These are phyloP conservation scores for Dryobota labecula DNA, from an alignment of 2,888 invertebrate genomes.

Conservation along the genomic window DNA sequence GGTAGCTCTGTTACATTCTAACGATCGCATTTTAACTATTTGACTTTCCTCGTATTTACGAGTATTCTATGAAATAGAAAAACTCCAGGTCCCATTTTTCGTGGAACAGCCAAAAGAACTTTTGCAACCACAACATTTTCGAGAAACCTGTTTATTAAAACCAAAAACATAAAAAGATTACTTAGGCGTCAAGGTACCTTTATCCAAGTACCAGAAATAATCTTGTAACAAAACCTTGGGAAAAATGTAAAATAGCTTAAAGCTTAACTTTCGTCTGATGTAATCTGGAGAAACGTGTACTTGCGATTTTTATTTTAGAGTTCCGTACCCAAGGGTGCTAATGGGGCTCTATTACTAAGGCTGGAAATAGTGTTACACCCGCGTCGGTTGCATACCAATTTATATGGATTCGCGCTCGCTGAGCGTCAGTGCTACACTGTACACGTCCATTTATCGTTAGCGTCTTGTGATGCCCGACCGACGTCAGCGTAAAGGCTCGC, in stretches of 20 bases:
- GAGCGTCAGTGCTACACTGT: no score
- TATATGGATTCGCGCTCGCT: no score
- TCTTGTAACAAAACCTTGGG: slow-evolving; percentile 61
- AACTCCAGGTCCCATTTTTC: slow-evolving; percentile 7
- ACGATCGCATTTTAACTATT: background rate
- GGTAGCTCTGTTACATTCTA: no score
- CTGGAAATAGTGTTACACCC: no score
- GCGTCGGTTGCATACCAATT: no score
- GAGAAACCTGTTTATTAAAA: slow-evolving; percentile 37
- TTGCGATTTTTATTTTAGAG: slow-evolving; percentile 52
- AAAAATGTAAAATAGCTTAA: slow-evolving; percentile 71
- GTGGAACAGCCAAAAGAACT: background rate
- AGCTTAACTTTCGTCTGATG: slow-evolving; percentile 58
- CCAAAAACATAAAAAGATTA: slow-evolving; percentile 48
- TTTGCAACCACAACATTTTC: slow-evolving; percentile 17
- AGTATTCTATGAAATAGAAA: background rate
- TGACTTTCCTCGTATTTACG: background rate
- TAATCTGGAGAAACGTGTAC: slow-evolving; percentile 70
- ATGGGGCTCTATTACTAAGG: no score
- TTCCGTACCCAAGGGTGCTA: background rate
- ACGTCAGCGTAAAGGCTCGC: no score
- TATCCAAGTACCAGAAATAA: slow-evolving; percentile 40
- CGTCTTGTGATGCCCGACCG: no score
- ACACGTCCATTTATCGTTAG: no score
- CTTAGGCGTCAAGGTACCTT: slow-evolving; percentile 24